These are phyloP conservation scores for Cryptocephalus moraei DNA, from an alignment of 2,888 invertebrate species.

Conservation along the genomic window DNA sequence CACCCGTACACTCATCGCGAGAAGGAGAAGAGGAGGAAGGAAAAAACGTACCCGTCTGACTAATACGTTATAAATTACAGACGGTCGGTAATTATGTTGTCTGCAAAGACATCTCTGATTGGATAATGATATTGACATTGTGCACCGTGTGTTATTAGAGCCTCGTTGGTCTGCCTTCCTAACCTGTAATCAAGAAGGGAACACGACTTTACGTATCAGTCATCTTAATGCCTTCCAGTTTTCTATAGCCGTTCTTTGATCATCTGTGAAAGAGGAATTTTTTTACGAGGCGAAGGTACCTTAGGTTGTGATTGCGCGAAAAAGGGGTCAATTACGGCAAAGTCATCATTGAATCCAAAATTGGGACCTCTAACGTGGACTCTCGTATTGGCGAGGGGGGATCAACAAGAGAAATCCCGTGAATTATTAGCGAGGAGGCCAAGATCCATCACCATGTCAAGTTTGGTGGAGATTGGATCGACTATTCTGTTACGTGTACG, in stretches of 20 bases:
- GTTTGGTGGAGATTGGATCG: too few species aligned
- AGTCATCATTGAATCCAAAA: too few species aligned
- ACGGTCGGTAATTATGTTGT: constrained; percentile 36
- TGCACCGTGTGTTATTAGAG: constrained; percentile 36
- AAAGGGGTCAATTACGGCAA: too few species aligned
- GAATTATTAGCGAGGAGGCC: too few species aligned
- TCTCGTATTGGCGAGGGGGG: too few species aligned
- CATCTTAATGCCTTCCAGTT: constrained; percentile 22
- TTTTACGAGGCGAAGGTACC: too few species aligned
- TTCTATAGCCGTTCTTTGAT: not conserved
- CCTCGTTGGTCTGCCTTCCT: constrained; percentile 26
- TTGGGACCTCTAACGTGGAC: too few species aligned
- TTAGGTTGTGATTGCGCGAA: too few species aligned
- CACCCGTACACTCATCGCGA: constrained; percentile 23
- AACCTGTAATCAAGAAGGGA: constrained; percentile 30
- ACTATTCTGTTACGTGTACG: too few species aligned
- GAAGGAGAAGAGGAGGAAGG: constrained; percentile 5
- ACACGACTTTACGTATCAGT: constrained; percentile 20
- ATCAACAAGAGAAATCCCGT: too few species aligned
- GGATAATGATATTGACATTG: constrained; percentile 42
- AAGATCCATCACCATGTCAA: too few species aligned
- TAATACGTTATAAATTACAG: constrained; percentile 40
- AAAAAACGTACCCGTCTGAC: constrained; percentile 26
- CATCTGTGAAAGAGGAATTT: too few species aligned
- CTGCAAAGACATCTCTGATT: constrained; percentile 39